Base-by-base conservation (phyloP, 2,888 invertebrate species). In the Lacanobia wlatinum region DNA sequence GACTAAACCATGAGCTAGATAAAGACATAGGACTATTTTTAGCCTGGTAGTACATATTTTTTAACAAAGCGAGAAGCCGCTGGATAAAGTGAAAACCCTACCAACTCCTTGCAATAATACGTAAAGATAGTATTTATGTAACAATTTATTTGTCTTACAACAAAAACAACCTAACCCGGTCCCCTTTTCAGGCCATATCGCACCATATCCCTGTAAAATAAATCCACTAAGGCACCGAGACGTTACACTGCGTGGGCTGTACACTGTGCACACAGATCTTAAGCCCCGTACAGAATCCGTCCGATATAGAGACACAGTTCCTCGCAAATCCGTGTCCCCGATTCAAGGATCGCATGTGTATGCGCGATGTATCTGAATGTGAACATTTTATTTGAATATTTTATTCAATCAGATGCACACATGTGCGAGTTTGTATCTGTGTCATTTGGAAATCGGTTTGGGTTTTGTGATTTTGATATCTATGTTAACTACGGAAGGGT, bases 321-420 rank as follows among this genome's bases (percentile, higher is more conserved):
- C 64, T 70, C 61, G 67, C 67, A 82, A 84, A 83, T 75, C 83
- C 78, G 64, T 66, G 72, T 70, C 68, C 66, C 68, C 65, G 52
- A 75, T 74, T 80, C 72, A 64, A 74, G 71, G 65, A 72, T 76
- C 67, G 66, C 56, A 60, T 59, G 52, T 73, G 52, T 65, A 70
- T 82, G 46, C 66, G 55, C 63, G 38, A 67, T 60, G 69, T 73
- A 70, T 73, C 71, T 65, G 60, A 69, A 70, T 75, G 70, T 61
- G 70, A 70, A 73, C 82, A 76, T 79, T 84, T 78, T 84, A 83
- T 84, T 84, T 79, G 82, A 84, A 84, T 82, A 76, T 80, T 84
- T 79, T 77, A 84, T 84, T 84, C 76, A 82, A 84, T 84, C 80
- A 80, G 40, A 82, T 74, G 76, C 69, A 73, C 68, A 74, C 59